phyloP scores from a whole-genome alignment of 2,113 vertebrate genomes.

The Desmodus rotundus region DNA sequence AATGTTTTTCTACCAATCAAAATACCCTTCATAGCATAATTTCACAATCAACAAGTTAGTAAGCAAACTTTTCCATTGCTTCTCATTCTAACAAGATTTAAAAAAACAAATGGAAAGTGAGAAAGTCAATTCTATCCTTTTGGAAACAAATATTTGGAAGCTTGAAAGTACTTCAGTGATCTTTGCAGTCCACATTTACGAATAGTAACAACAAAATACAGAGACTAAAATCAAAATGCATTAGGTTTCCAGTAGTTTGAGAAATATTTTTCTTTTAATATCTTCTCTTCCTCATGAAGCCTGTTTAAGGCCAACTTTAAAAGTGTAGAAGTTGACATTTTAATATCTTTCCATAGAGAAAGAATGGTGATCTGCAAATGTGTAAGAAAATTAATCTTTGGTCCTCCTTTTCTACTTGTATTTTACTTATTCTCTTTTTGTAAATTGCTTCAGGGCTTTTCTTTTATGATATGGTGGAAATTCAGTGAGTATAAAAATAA shows the following conservation, averaged over 20 bases:
- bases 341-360: background rate
- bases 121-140: background rate
- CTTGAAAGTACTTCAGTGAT: conserved; percentile 9
- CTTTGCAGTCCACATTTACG: background rate
- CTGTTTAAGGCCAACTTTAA: background rate
- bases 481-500: background rate
- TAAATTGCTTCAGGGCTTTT: background rate
- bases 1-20: background rate
- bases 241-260: background rate
- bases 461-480: background rate
- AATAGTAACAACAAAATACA: background rate
- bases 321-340: background rate
- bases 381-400: background rate
- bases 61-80: background rate
- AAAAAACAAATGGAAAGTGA: background rate
- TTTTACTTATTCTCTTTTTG: background rate
- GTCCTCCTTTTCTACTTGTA: background rate
- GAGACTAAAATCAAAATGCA: background rate
- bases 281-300: background rate
- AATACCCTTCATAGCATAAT: background rate
- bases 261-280: conserved; percentile 4
- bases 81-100: background rate
- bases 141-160: conserved; percentile 27
- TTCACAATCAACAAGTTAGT: conserved; percentile 2
- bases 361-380: background rate